A percentile compares a stretch with the other conserved stretches of the same genome.
phyloP scores from a whole-genome alignment of 2,797 vertebrate genomes.

The Catostomus latipinnis region DNA sequence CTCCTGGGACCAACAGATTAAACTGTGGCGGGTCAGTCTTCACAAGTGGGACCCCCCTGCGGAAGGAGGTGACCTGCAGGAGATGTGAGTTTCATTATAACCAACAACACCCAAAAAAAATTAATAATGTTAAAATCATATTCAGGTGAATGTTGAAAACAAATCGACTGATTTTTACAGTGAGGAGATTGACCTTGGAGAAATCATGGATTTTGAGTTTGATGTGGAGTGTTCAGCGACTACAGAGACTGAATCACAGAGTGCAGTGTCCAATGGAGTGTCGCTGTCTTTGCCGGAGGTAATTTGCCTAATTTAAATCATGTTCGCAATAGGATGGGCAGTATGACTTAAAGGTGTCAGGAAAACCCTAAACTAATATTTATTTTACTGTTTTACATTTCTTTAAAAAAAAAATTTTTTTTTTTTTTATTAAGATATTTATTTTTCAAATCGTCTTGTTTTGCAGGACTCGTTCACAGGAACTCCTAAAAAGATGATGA shows the following conservation, averaged over 20 bases:
- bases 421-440: too few relatives aligned
- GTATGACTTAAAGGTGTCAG: too few relatives aligned
- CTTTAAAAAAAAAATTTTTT: too few relatives aligned
- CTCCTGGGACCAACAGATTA: constrained; percentile 98
- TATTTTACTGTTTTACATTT: too few relatives aligned
- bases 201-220: constrained; percentile 89
- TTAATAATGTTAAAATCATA: neutral
- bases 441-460: neutral
- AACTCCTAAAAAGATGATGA: constrained; percentile 82
- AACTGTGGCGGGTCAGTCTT: constrained; percentile 94
- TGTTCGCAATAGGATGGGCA: neutral
- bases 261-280: constrained; percentile 52
- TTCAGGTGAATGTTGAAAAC: neutral
- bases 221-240: constrained; percentile 75
- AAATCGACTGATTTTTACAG: constrained; percentile 64
- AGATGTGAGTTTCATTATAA: constrained; percentile 73
- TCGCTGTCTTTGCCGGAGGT: constrained; percentile 42
- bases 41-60: constrained; percentile 94
- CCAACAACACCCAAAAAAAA: neutral
- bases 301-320: neutral
- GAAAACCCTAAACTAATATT: too few relatives aligned
- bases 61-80: constrained; percentile 78
- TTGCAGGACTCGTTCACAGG: constrained; percentile 74
- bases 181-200: constrained; percentile 84
- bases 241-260: constrained; percentile 69